Evolutionary conservation across 2,888 invertebrate genomes (phyloP).

Genomic region (Archips xylosteana): DNA sequence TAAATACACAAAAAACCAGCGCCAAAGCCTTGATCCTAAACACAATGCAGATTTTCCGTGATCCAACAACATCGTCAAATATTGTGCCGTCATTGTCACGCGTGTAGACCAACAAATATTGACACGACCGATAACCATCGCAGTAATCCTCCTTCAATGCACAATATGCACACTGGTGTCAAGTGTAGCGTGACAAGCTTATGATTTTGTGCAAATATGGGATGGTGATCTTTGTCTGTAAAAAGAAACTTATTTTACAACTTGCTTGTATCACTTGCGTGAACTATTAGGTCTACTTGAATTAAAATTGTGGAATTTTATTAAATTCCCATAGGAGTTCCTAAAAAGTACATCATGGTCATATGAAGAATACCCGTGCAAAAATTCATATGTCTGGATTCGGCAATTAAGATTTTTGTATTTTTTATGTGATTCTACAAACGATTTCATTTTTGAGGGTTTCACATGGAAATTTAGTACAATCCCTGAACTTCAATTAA

Average conservation of each 20-base stretch:
- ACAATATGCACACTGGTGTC: constrained; percentile 79
- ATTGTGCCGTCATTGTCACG: constrained; percentile 44
- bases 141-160: constrained; percentile 74
- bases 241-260: not conserved
- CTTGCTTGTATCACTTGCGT: too few species aligned
- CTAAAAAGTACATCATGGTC: too few species aligned
- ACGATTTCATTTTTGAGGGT: too few species aligned
- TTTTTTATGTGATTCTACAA: too few species aligned
- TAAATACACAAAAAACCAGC: not conserved
- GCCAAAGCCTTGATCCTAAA: constrained; percentile 11
- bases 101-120: constrained; percentile 46
- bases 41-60: constrained; percentile 35
- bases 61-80: constrained; percentile 42
- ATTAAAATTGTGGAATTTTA: too few species aligned
- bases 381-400: too few species aligned
- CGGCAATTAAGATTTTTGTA: too few species aligned
- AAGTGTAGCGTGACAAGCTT: constrained; percentile 83
- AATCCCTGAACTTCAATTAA: too few species aligned
- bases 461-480: too few species aligned
- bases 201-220: constrained; percentile 75
- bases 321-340: too few species aligned
- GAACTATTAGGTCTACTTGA: too few species aligned
- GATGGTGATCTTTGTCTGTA: constrained; percentile 16
- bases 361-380: too few species aligned
- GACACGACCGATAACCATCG: constrained; percentile 49